Percentiles rank a stretch among this genome's conserved stretches.
Evolutionary conservation across 2,113 vertebrate species (phyloP).

Genomic region (Nibea coibor): DNA sequence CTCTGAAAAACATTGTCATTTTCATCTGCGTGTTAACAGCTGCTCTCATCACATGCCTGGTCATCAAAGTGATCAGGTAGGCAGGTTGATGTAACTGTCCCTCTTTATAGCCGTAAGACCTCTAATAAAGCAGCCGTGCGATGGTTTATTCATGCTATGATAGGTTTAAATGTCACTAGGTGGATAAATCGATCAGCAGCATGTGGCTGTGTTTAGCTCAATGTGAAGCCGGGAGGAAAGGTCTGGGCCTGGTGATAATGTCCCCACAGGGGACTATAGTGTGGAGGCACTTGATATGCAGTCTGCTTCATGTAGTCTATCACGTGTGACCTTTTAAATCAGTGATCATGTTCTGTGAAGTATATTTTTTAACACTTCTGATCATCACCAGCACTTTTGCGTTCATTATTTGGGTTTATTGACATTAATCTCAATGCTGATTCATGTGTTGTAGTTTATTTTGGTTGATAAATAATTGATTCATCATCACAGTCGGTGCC

Average conservation of each 20-base stretch:
- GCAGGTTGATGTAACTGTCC: not conserved
- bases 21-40: constrained; percentile 88
- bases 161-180: not conserved
- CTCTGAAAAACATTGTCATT: constrained; percentile 90
- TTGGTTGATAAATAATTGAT: not conserved
- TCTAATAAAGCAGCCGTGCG: not conserved
- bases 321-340: not conserved
- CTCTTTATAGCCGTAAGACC: not conserved
- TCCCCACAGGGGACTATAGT: not conserved
- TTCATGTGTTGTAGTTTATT: not conserved
- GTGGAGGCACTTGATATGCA: not conserved
- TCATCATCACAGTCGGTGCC: not conserved
- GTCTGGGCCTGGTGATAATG: constrained; percentile 12
- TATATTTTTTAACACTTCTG: not conserved
- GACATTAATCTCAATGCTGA: not conserved
- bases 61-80: constrained; percentile 92
- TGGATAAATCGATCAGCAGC: constrained; percentile 22
- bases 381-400: not conserved
- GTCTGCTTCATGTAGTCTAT: not conserved
- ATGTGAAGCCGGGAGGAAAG: constrained; percentile 2
- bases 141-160: not conserved
- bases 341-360: not conserved
- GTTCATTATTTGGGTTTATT: not conserved
- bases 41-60: constrained; percentile 88
- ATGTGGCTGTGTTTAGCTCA: constrained; percentile 26